phyloP scores from a whole-genome alignment of 2,888 invertebrate species.

The Gastracanthus pulcherrimus region DNA sequence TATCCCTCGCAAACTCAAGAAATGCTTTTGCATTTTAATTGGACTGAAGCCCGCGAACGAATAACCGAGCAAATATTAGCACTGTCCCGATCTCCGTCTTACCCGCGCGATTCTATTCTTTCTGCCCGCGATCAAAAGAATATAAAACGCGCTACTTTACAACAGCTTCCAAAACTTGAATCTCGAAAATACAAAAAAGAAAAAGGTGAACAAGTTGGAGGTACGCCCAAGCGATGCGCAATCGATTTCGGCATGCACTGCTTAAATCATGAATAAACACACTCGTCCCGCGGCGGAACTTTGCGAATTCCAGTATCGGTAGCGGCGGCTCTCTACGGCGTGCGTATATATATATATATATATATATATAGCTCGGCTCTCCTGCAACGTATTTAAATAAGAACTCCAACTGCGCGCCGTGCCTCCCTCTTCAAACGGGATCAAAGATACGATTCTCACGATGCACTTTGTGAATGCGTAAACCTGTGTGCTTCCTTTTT shows the following conservation, averaged over 20 bases:
- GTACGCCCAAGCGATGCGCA: background rate
- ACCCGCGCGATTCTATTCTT: background rate
- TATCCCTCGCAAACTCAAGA: background rate
- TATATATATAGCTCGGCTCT: background rate
- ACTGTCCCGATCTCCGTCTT: background rate
- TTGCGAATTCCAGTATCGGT: background rate
- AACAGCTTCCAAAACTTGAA: background rate
- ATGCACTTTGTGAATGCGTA: slow-evolving; percentile 38
- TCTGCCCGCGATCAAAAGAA: background rate
- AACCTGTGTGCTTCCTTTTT: background rate
- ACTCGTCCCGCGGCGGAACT: background rate
- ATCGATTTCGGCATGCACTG: slow-evolving; percentile 23
- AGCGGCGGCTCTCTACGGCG: background rate
- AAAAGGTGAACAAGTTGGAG: background rate
- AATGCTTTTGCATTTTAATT: slow-evolving; percentile 42
- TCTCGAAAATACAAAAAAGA: background rate
- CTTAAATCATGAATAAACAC: slow-evolving; percentile 37
- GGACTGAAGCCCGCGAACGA: background rate
- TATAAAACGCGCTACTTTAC: background rate
- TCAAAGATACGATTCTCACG: slow-evolving; percentile 26
- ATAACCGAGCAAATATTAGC: slow-evolving; percentile 22
- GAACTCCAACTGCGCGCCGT: background rate
- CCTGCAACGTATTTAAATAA: slow-evolving; percentile 42
- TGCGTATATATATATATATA: background rate
- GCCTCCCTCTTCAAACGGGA: background rate